These are phyloP conservation scores for Pammene fasciana DNA, from an alignment of 2,888 invertebrate genomes.

Conservation along the genomic window DNA sequence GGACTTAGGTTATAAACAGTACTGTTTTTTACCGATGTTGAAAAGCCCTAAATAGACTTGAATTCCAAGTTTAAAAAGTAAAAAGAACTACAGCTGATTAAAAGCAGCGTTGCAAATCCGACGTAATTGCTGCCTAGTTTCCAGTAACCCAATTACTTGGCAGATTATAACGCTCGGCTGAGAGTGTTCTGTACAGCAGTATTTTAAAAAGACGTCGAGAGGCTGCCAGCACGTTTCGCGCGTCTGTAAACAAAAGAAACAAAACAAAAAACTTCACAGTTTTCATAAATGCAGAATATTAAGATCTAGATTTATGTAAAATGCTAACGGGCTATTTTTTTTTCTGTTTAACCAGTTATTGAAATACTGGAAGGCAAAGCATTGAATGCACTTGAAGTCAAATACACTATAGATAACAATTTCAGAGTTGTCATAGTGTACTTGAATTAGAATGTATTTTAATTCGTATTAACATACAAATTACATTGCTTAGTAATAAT, in stretches of 20 bases:
- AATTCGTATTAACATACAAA: no score
- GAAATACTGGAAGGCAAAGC: no score
- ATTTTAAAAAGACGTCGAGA: slow-evolving; percentile 51
- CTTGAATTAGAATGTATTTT: no score
- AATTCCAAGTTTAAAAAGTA: background rate
- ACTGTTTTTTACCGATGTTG: no score
- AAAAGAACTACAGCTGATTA: slow-evolving; percentile 12
- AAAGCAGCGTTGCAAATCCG: slow-evolving; percentile 21
- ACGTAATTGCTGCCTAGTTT: slow-evolving; percentile 38
- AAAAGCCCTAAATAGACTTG: background rate
- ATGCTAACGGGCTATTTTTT: background rate
- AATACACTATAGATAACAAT: no score
- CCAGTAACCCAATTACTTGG: slow-evolving; percentile 34
- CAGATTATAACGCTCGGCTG: slow-evolving; percentile 34
- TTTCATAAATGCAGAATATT: slow-evolving; percentile 17
- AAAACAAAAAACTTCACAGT: slow-evolving; percentile 37
- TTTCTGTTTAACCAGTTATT: background rate
- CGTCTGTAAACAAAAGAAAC: slow-evolving; percentile 57
- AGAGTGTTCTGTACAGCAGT: slow-evolving; percentile 40
- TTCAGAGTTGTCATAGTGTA: no score
- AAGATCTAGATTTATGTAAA: background rate
- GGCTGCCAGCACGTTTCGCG: slow-evolving; percentile 52
- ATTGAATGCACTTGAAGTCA: no score
- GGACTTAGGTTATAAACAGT: no score
- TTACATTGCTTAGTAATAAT: no score